Conservation (phyloP, 2,113 vertebrate species). For the Upupa epops region DNA sequence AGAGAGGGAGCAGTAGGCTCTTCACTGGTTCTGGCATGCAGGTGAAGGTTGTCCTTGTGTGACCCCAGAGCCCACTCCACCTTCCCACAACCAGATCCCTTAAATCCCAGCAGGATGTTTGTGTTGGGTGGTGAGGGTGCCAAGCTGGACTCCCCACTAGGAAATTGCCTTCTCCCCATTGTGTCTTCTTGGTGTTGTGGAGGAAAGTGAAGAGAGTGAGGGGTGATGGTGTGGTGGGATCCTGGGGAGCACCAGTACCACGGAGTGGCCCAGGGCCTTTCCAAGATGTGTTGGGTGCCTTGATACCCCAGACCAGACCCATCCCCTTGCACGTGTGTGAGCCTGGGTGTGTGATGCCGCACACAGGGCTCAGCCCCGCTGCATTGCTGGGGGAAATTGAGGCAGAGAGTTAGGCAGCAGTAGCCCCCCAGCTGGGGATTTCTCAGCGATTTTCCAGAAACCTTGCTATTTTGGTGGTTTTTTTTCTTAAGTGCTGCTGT, state of each 20-base stretch:
- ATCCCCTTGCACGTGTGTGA: not conserved
- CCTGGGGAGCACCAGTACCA: not conserved
- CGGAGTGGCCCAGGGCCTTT: not conserved
- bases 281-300: rapidly evolving
- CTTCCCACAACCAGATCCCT: not conserved
- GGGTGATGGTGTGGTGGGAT: not conserved
- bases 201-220: not conserved
- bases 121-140: rapidly evolving
- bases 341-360: too few species aligned
- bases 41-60: not conserved
- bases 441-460: not conserved
- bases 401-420: not conserved
- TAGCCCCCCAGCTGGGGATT: not conserved
- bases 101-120: not conserved
- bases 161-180: not conserved
- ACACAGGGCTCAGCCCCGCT: not conserved
- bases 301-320: rapidly evolving
- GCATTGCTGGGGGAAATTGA: not conserved
- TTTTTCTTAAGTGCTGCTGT: not conserved
- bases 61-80: not conserved
- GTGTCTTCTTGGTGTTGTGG: not conserved
- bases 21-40: not conserved
- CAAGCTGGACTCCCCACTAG: rapidly evolving
- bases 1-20: rapidly evolving
- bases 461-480: not conserved